These are phyloP conservation scores for Oscheius sp. DNA, from an alignment of 2,888 invertebrate species.

Conservation along the genomic window DNA sequence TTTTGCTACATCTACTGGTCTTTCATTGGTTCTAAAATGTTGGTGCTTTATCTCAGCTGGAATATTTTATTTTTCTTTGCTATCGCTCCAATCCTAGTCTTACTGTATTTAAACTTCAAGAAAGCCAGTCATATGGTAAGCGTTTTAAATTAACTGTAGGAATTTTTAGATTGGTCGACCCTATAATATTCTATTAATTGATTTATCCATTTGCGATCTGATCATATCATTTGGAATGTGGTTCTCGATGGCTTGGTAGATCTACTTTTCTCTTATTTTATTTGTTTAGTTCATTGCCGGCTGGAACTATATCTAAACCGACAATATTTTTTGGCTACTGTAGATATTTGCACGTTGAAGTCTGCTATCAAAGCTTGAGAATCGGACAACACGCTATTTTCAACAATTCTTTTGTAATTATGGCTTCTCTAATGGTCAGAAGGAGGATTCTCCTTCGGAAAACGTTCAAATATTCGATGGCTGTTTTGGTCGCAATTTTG, in stretches of 20 bases:
- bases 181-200: neutral
- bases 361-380: neutral
- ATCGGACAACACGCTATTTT: neutral
- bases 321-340: neutral
- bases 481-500: neutral
- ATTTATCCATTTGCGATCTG: neutral
- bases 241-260: neutral
- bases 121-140: neutral
- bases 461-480: neutral
- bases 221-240: neutral
- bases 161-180: neutral
- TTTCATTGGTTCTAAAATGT: no score
- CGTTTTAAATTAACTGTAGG: neutral
- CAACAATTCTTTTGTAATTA: neutral
- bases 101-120: neutral
- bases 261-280: no score
- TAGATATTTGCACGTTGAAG: neutral
- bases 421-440: neutral
- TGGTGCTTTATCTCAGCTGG: neutral
- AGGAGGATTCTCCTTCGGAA: neutral
- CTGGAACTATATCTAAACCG: neutral
- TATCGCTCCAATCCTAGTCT: neutral
- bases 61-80: neutral
- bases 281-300: neutral
- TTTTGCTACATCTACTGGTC: no score